A percentile compares a stretch with the other conserved stretches of the same genome.
These are phyloP conservation scores for Coregonus ussuriensis DNA, from an alignment of 2,797 vertebrate genomes.

Conservation along the genomic window DNA sequence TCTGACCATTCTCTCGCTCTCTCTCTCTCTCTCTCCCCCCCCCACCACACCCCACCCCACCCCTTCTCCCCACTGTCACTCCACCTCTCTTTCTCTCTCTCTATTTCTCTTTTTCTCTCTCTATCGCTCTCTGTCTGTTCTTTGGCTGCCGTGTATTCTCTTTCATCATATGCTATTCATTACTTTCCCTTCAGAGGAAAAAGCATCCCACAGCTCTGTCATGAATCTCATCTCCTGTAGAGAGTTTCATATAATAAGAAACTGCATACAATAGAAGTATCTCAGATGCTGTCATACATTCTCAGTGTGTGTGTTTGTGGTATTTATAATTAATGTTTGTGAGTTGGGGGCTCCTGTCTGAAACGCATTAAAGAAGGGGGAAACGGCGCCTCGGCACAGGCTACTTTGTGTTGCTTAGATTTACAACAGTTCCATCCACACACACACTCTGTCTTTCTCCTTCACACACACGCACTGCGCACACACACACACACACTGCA, in stretches of 20 bases:
- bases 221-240: neutral
- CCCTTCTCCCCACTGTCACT: too few relatives aligned
- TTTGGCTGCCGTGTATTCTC: neutral
- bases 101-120: too few relatives aligned
- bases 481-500: too few relatives aligned
- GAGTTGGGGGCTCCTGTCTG: neutral
- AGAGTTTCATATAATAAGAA: neutral
- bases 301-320: too few relatives aligned
- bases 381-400: neutral
- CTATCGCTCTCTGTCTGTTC: too few relatives aligned
- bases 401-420: neutral
- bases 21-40: too few relatives aligned
- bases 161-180: too few relatives aligned
- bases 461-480: neutral
- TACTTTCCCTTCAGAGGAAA: too few relatives aligned
- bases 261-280: neutral
- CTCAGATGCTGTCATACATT: neutral
- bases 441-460: neutral
- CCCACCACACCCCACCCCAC: too few relatives aligned
- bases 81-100: too few relatives aligned
- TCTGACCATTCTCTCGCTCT: slow-evolving; percentile 16
- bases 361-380: neutral
- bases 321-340: neutral
- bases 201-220: neutral
- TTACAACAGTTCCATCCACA: neutral